Conservation (phyloP, 2,888 invertebrate genomes). For the Eupelmus urozonus region DNA sequence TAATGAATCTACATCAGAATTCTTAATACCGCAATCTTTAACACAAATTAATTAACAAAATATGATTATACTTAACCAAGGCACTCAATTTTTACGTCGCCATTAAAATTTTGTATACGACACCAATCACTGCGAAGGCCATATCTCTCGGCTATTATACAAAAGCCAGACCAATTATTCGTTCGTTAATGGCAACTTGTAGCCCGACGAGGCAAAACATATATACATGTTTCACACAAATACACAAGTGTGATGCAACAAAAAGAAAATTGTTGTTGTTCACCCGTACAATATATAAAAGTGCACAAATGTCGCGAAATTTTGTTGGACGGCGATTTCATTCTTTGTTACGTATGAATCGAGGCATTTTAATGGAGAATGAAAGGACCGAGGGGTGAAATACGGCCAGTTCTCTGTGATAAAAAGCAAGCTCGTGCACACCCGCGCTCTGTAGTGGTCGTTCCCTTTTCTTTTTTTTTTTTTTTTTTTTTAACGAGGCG, state of each 20-base stretch:
- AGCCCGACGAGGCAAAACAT: not conserved
- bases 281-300: not conserved
- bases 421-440: constrained; percentile 33
- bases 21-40: too few relatives aligned
- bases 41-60: constrained; percentile 1
- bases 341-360: constrained; percentile 20
- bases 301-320: constrained; percentile 24
- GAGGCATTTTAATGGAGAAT: constrained; percentile 39
- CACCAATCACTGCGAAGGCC: too few relatives aligned
- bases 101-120: not conserved
- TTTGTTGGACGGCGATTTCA: constrained; percentile 17
- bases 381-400: constrained; percentile 33
- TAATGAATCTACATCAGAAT: not conserved
- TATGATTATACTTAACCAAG: too few relatives aligned
- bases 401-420: constrained; percentile 25
- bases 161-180: not conserved
- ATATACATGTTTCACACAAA: not conserved
- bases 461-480: constrained; percentile 42
- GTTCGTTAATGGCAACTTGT: not conserved
- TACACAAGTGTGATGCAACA: too few relatives aligned
- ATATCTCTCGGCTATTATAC: not conserved
- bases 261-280: constrained; percentile 4
- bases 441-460: too few relatives aligned
- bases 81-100: not conserved
- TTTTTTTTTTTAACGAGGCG: constrained; percentile 45